Conservation (phyloP, 2,113 vertebrate genomes). For the Micromys minutus region DNA sequence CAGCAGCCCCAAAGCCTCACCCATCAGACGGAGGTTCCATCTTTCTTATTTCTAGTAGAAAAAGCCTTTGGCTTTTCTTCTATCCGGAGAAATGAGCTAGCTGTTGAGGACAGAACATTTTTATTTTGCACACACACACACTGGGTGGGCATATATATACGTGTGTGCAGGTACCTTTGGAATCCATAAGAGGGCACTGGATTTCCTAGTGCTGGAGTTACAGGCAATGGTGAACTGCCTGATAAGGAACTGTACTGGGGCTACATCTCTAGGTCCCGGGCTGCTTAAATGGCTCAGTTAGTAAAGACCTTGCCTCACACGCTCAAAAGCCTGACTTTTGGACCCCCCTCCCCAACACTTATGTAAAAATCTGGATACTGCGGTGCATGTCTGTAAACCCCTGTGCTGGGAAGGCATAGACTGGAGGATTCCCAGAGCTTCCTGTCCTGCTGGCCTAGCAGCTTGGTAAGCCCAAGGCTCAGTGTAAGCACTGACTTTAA, state of each 20-base stretch:
- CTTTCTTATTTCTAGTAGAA: neutral
- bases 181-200: neutral
- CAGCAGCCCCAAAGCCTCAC: accelerated
- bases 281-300: neutral
- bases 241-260: accelerated
- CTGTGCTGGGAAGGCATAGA: no score
- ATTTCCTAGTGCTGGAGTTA: neutral
- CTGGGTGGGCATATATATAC: neutral
- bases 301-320: neutral
- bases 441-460: neutral
- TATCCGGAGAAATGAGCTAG: neutral
- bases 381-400: no score
- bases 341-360: no score
- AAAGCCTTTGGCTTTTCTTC: neutral
- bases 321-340: neutral
- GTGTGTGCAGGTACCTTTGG: neutral
- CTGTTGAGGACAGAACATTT: neutral
- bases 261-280: neutral
- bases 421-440: neutral
- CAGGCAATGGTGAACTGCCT: neutral
- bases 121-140: neutral
- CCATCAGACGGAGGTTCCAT: neutral
- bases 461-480: neutral
- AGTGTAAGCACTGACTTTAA: neutral
- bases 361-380: neutral